Conservation (phyloP, 1,140 invertebrate species). For the Mactra quadrangularis region DNA sequence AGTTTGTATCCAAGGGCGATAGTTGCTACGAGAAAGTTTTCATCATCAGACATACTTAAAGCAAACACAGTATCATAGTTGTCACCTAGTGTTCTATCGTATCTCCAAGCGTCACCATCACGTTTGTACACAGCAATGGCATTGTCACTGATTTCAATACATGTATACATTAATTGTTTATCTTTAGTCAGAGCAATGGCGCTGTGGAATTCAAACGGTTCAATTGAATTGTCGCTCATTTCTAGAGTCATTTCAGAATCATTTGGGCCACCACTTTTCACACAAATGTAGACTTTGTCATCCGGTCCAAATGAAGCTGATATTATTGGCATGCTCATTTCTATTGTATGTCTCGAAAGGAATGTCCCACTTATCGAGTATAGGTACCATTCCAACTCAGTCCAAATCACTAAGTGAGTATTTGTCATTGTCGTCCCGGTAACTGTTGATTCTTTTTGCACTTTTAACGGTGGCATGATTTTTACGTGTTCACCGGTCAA, state of each 20-base stretch:
- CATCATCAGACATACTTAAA: slow-evolving; percentile 91
- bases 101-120: slow-evolving; percentile 81
- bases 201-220: slow-evolving; percentile 90
- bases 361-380: slow-evolving; percentile 78
- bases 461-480: slow-evolving; percentile 92
- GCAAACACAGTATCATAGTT: slow-evolving; percentile 88
- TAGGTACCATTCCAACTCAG: slow-evolving; percentile 75
- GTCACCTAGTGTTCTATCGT: slow-evolving; percentile 82
- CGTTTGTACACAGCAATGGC: slow-evolving; percentile 80
- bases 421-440: slow-evolving; percentile 77
- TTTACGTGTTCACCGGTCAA: slow-evolving; percentile 87
- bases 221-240: slow-evolving; percentile 83
- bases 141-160: slow-evolving; percentile 83
- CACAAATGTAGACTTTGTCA: slow-evolving; percentile 72
- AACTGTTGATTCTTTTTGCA: slow-evolving; percentile 69
- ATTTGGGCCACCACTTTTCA: slow-evolving; percentile 76
- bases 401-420: slow-evolving; percentile 80
- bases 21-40: slow-evolving; percentile 92
- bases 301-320: slow-evolving; percentile 71
- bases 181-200: slow-evolving; percentile 85
- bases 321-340: slow-evolving; percentile 77
- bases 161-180: slow-evolving; percentile 80
- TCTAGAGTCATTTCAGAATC: slow-evolving; percentile 80
- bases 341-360: slow-evolving; percentile 67
- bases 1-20: slow-evolving; percentile 90